Percentiles rank a stretch among this genome's conserved stretches.
Evolutionary conservation across 2,797 vertebrate genomes (phyloP).

Genomic region (Cryptoblepharus egeriae): DNA sequence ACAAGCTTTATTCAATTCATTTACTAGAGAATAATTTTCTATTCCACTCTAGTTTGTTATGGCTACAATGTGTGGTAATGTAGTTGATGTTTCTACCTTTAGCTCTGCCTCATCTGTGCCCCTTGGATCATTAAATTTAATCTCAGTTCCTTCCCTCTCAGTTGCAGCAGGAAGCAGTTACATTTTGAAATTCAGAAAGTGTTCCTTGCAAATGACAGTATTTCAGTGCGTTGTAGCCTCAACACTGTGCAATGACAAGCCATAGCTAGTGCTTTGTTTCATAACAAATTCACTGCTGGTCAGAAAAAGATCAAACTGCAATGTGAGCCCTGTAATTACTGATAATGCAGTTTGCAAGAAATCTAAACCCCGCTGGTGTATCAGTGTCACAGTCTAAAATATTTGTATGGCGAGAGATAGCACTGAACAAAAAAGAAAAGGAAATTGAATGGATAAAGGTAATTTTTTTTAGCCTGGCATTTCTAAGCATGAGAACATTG

Average conservation of each 20-base stretch:
- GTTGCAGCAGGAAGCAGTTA: neutral
- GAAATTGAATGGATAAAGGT: neutral
- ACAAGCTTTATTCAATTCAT: neutral
- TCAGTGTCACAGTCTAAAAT: constrained; percentile 1
- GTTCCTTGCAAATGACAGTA: neutral
- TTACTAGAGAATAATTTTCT: constrained; percentile 13
- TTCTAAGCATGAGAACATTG: neutral
- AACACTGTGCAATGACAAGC: neutral
- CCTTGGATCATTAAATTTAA: constrained; percentile 14
- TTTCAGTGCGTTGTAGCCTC: neutral
- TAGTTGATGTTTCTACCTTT: neutral
- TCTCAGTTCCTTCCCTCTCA: neutral
- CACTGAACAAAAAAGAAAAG: neutral
- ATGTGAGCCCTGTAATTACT: constrained; percentile 28
- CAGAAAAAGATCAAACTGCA: constrained; percentile 37
- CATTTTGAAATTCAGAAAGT: constrained; percentile 35
- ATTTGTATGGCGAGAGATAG: neutral
- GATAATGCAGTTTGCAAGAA: constrained; percentile 29
- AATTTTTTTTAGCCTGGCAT: neutral
- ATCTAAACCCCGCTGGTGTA: neutral
- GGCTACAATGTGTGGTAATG: neutral
- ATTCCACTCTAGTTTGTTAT: constrained; percentile 23
- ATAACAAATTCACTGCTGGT: constrained; percentile 16
- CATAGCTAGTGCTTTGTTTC: constrained; percentile 28
- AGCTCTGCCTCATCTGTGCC: neutral